A percentile compares a stretch with the other conserved stretches of the same genome.
Conservation (phyloP, 1,140 invertebrate species). For the Theocolax elegans region DNA sequence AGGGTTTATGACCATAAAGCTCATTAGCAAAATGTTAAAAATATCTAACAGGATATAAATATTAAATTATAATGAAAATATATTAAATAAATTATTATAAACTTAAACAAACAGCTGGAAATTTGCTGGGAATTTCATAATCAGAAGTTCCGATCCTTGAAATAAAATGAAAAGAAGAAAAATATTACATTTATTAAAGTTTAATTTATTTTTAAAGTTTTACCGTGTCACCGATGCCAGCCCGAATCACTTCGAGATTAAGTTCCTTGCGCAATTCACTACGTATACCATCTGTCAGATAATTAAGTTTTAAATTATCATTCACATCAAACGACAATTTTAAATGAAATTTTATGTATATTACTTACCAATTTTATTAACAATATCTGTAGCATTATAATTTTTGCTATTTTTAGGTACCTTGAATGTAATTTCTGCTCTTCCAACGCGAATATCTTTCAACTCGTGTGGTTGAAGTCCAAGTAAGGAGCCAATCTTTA, state of each 20-base stretch:
- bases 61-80: no score
- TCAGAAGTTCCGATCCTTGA: no score
- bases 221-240: constrained; percentile 86
- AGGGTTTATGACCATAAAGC: no score
- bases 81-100: no score
- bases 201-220: constrained; percentile 47
- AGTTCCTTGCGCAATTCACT: constrained; percentile 70
- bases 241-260: constrained; percentile 75
- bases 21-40: no score
- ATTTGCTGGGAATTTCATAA: no score
- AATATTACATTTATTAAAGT: no score
- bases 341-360: background rate
- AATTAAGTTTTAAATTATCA: constrained; percentile 2
- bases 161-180: no score
- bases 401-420: constrained; percentile 76
- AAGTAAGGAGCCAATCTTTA: constrained; percentile 71
- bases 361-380: constrained; percentile 76
- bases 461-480: constrained; percentile 70
- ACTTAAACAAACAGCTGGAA: no score
- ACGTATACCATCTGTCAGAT: constrained; percentile 72
- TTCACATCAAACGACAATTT: constrained; percentile 2
- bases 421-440: constrained; percentile 85
- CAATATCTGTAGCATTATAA: constrained; percentile 79
- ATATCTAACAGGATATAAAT: no score
- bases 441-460: constrained; percentile 74